Evolutionary conservation across 1,140 invertebrate species (phyloP), one percentile per base, ranked within the genome.

Genomic region (Aphelinus atriplicis): DNA sequence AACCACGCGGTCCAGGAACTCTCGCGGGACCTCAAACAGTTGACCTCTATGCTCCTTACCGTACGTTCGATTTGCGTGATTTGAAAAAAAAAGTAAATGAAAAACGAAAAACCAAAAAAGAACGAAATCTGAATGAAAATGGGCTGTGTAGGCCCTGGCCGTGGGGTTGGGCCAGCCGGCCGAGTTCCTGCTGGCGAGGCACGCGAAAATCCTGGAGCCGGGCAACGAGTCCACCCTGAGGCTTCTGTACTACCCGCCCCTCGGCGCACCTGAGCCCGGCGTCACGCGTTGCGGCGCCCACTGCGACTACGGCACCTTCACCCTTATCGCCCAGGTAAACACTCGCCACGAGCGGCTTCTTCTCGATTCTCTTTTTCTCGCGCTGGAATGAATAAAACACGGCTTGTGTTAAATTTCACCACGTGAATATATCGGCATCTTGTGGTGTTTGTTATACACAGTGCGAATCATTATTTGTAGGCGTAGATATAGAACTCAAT

Each of bases 291-390:
- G 92, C 79, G 92, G 92, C 1, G 90, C 92, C 1, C 93, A 94
- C 79, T 90, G 91, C 10, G 93, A 94, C 83, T 92, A 92, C 76
- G 93, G 93, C 73, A 93, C 92, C 48, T 91, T 95, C 82, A 94
- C 93, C 47, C 85, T 95, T 63, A 85, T 94, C 48, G 91, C 92
- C 60, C 93, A 94, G 87, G 90, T 82, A 82, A 6, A 53, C 51
- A 53, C 4, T 53, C 26, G 26, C 26, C 26, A 26, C 26, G 26
- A 26, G 26, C 26, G 26, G 26, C 26, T 26, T 26, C 26, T 26
- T 26, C 26, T 26, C 26, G 26, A 26, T 26, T 26, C 26, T 26
- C 26, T 26, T 26, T 26, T 26, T 26, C 26, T 26, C 26, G 26
- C 26, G 26, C 26, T 26, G 26, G 26, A 26, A 26, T 26, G 26